Conservation (phyloP, 2,113 vertebrate species). For the Megaceryle maxima region DNA sequence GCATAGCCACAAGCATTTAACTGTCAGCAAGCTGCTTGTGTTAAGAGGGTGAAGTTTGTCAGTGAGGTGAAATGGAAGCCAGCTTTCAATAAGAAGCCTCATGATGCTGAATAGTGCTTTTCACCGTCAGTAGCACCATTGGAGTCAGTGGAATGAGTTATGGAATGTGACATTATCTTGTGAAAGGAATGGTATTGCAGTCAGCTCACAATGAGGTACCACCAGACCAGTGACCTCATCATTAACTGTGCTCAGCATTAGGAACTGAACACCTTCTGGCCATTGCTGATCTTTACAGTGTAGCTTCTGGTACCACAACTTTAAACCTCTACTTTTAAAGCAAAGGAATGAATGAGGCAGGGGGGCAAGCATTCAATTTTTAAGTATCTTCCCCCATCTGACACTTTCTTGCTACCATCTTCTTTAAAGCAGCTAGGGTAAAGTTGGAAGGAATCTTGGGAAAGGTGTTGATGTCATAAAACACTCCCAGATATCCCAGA, state of each 20-base stretch:
- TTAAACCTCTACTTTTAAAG: not conserved
- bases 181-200: not conserved
- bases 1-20: not conserved
- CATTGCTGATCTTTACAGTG: not conserved
- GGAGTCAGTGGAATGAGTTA: not conserved
- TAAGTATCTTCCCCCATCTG: not conserved
- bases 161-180: not conserved
- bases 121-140: not conserved
- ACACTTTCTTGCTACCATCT: not conserved
- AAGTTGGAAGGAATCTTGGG: not conserved
- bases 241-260: not conserved
- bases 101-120: not conserved
- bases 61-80: not conserved
- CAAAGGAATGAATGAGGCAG: not conserved
- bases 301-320: not conserved
- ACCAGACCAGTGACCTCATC: fast-evolving
- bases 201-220: not conserved
- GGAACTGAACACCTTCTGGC: not conserved
- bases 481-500: not conserved
- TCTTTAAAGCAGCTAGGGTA: not conserved
- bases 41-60: not conserved
- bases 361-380: not conserved
- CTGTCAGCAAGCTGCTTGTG: not conserved
- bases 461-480: not conserved
- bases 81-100: not conserved